A percentile compares a stretch with the other conserved stretches of the same genome.
phyloP scores from a whole-genome alignment of 2,888 invertebrate genomes.

The Drosophila emarginata region DNA sequence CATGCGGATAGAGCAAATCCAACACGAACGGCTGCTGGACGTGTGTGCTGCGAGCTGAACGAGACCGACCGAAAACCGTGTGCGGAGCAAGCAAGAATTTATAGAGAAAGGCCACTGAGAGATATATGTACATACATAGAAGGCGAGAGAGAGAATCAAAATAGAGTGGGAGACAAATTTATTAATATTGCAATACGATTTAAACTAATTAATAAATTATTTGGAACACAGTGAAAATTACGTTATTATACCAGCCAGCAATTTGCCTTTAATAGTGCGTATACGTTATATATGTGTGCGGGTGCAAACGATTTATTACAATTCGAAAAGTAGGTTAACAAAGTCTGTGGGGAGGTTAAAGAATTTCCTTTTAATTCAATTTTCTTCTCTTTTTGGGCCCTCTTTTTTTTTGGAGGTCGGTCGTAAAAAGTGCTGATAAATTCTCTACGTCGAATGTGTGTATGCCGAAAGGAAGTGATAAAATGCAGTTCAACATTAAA shows the following conservation, averaged over 20 bases:
- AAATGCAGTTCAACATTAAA: conserved; percentile 61
- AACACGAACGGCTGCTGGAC: conserved; percentile 78
- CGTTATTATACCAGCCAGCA: no score
- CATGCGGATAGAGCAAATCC: conserved; percentile 49
- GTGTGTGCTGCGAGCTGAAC: conserved; percentile 59
- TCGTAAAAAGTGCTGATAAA: conserved; percentile 13
- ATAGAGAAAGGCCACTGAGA: conserved; percentile 60
- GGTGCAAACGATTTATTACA: conserved; percentile 27
- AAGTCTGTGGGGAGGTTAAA: neutral
- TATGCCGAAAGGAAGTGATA: conserved; percentile 54
- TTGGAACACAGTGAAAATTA: neutral
- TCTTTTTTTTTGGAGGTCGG: conserved; percentile 50
- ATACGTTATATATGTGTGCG: conserved; percentile 21
- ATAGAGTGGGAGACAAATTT: conserved; percentile 1
- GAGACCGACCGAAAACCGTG: conserved; percentile 58
- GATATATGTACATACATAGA: conserved; percentile 2
- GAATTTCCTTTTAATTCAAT: neutral
- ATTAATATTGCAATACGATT: conserved; percentile 7
- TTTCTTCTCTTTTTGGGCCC: conserved; percentile 31
- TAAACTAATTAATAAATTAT: neutral
- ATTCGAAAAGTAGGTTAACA: conserved; percentile 52
- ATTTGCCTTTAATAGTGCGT: neutral
- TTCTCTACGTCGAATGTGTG: conserved; percentile 63
- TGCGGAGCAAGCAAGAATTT: conserved; percentile 66
- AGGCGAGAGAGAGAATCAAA: conserved; percentile 1